Evolutionary conservation across 2,888 invertebrate species (phyloP), one percentile per base, ranked within the genome.

Genomic region (Sarcophaga carnaria): DNA sequence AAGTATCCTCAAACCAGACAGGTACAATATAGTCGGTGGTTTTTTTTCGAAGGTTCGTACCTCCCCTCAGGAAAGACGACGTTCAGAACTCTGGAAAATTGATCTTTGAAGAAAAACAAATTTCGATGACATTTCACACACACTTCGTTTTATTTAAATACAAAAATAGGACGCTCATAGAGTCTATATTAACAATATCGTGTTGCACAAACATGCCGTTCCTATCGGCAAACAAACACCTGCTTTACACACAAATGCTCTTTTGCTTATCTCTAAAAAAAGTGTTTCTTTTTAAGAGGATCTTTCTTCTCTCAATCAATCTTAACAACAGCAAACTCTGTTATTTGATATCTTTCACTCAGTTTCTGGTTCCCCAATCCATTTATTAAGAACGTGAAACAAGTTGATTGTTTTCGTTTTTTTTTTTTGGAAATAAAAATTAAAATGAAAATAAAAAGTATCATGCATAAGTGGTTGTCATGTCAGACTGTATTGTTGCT

Each of bases 301-400:
- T 54, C 2, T 47, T 25, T 45, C 69, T 69, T 12, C 45, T 67
- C 78, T 54, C 49, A 63, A 49, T 60, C 2, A 47, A 59, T 45
- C 20, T 12, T 8, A 20, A 45, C 22, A 76, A 37, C 49, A 86
- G 69, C 25, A 66, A 74, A 64, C 49, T 8, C 37, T 83, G 86
- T 77, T 64, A 86, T 86, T 22, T 83, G 86, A 86, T 86, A 86
- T 83, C 77, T 80, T 77, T 82, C 77, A 17, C 66, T 45, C n/a
- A 37, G 37, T 37, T 37, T 37, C 37, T 37, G 8, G 8, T 37
- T 37, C 8, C 8, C 37, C 37, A 78, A 5, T 62, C 3, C 4
- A 17, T 20, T 78, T 62, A 66, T 71, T 49, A 49, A 62, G 83
- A 78, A 78, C 20, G 12, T 71, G 64, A 82, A 59, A 84, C 78